phyloP scores from a whole-genome alignment of 2,888 invertebrate species.

The Clostera curtula region DNA sequence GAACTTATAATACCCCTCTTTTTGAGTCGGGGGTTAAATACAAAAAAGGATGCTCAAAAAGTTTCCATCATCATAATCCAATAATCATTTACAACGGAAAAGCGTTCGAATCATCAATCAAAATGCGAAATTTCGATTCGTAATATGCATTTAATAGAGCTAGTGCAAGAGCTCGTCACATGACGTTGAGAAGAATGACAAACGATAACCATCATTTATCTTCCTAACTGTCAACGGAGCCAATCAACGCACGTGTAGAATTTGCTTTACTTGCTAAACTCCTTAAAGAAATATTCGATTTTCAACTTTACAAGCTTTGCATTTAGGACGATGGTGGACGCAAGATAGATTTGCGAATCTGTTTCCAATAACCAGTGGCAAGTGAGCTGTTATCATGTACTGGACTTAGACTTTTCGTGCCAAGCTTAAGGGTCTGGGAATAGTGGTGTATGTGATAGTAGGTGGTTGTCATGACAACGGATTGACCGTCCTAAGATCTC shows the following conservation, averaged over 20 bases:
- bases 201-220: conserved; percentile 68
- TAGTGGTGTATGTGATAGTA: conserved; percentile 26
- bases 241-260: conserved; percentile 64
- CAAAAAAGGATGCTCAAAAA: too few species aligned
- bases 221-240: conserved; percentile 68
- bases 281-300: conserved; percentile 9
- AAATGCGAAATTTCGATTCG: conserved; percentile 52
- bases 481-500: conserved; percentile 43
- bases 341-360: conserved; percentile 22
- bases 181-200: conserved; percentile 51
- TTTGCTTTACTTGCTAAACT: conserved; percentile 29
- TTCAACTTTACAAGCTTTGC: conserved; percentile 10
- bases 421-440: conserved; percentile 23
- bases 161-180: conserved; percentile 49
- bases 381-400: conserved; percentile 34
- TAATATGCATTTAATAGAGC: conserved; percentile 62
- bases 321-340: conserved; percentile 11
- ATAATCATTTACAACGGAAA: conserved; percentile 15
- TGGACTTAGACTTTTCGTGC: conserved; percentile 17
- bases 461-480: conserved; percentile 34
- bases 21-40: too few species aligned
- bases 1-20: too few species aligned
- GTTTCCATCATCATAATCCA: too few species aligned
- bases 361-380: conserved; percentile 27
- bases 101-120: conserved; percentile 58